These are phyloP conservation scores for Indri indri DNA, from an alignment of 2,113 vertebrate genomes.

Conservation along the genomic window DNA sequence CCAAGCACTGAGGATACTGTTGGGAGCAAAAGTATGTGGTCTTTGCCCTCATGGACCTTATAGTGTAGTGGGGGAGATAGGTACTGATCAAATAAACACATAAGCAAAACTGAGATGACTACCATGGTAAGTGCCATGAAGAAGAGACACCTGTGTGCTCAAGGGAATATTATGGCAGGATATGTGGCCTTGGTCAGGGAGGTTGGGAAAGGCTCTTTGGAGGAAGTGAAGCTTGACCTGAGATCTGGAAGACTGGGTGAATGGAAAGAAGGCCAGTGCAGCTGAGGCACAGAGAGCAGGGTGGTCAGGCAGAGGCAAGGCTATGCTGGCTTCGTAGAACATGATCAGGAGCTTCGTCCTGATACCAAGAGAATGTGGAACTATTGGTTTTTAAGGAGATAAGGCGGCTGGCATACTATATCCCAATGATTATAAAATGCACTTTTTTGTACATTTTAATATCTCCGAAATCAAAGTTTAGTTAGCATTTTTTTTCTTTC, in stretches of 20 bases:
- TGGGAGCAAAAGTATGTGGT: background rate
- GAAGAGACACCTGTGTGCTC: background rate
- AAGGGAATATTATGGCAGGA: background rate
- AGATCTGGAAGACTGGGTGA: background rate
- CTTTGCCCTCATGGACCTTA: background rate
- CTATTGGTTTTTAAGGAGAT: background rate
- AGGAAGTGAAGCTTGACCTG: background rate
- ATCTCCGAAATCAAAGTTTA: background rate
- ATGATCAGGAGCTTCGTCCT: background rate
- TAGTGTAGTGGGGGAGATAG: background rate
- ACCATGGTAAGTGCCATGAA: background rate
- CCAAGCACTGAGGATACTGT: background rate
- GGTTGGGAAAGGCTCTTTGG: background rate
- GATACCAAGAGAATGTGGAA: background rate
- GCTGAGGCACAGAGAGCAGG: background rate
- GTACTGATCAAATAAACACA: background rate
- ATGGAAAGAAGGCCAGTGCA: background rate
- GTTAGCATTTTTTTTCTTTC: slow-evolving; percentile 18
- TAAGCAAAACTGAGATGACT: background rate
- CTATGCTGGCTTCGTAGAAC: background rate
- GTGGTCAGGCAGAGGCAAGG: background rate
- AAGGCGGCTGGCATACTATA: background rate
- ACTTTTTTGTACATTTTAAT: background rate
- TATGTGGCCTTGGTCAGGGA: background rate
- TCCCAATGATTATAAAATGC: background rate